phyloP scores from a whole-genome alignment of 2,888 invertebrate species.

The Agrotis segetum region DNA sequence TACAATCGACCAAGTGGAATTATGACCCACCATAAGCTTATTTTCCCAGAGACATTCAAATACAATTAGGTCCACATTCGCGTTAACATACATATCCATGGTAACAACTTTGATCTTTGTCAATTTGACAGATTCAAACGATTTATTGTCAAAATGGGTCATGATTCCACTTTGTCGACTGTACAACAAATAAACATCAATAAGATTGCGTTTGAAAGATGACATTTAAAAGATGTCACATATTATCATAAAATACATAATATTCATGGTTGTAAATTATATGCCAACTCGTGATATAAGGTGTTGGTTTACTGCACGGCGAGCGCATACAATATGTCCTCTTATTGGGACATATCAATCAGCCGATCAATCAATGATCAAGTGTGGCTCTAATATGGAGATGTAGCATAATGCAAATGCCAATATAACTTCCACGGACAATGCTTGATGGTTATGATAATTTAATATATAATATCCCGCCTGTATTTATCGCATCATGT shows the following conservation, averaged over 20 bases:
- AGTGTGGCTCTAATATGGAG: slow-evolving; percentile 22
- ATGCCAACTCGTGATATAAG: slow-evolving; percentile 7
- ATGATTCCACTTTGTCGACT: too few relatives aligned
- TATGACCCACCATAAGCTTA: too few relatives aligned
- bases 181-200: slow-evolving; percentile 5
- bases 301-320: neutral
- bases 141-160: too few relatives aligned
- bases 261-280: slow-evolving; percentile 1
- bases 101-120: too few relatives aligned
- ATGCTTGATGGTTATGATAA: neutral
- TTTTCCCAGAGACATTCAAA: too few relatives aligned
- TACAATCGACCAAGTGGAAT: too few relatives aligned
- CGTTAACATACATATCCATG: too few relatives aligned
- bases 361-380: slow-evolving; percentile 28
- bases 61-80: too few relatives aligned
- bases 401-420: slow-evolving; percentile 12
- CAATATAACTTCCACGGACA: neutral
- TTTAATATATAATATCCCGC: neutral
- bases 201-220: slow-evolving; percentile 4
- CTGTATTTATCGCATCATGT: neutral
- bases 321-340: slow-evolving; percentile 7
- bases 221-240: neutral
- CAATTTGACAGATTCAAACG: too few relatives aligned
- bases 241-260: slow-evolving; percentile 16
- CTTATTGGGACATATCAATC: slow-evolving; percentile 41